Evolutionary conservation across 2,888 invertebrate genomes (phyloP), one percentile per base, ranked within the genome.

Genomic region (Saturnia pavonia): DNA sequence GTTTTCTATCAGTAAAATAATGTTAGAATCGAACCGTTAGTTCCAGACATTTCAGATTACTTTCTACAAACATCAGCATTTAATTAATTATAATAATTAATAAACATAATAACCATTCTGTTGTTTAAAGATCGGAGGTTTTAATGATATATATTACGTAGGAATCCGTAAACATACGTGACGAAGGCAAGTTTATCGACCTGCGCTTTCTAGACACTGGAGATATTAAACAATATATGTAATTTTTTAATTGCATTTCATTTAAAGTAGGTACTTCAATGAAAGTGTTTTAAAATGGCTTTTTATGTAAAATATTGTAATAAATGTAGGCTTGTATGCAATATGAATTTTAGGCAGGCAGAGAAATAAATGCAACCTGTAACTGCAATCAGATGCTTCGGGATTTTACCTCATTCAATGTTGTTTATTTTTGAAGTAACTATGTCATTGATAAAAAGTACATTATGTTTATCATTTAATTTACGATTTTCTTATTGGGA

Each of bases 371-470:
- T 48, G 2, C 8, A 7, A 54, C 12, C 8, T 27, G 3, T 27
- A 60, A 60, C 11, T 60, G 27, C 57, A 60, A 60, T 25, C 57
- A 27, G 9, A 57, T 25, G 14, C 27, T 60, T 48, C 2, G 25
- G 12, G 57, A 27, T 60, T 60, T 60, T 60, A 65, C 65, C 65
- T 34, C 14, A 40, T 40, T 67, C 66, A 42, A 54, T 54, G 51
- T 72, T 74, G 67, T 75, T 78, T 77, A 78, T 78, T 79, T 77
- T 76, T 70, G 78, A 79, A 79, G 75, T 79, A 77, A 78, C 73
- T 74, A 78, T 80, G 84, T 84, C 82, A 82, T 78, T 77, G 80
- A 80, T 83, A 78, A 79, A 78, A 70, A 77, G 70, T 70, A 78
- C 72, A 80, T 78, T 75, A 77, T 72, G 72, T 78, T 76, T 76